Base-by-base conservation (phyloP, 2,888 invertebrate genomes). In the Drosophila tripunctata region DNA sequence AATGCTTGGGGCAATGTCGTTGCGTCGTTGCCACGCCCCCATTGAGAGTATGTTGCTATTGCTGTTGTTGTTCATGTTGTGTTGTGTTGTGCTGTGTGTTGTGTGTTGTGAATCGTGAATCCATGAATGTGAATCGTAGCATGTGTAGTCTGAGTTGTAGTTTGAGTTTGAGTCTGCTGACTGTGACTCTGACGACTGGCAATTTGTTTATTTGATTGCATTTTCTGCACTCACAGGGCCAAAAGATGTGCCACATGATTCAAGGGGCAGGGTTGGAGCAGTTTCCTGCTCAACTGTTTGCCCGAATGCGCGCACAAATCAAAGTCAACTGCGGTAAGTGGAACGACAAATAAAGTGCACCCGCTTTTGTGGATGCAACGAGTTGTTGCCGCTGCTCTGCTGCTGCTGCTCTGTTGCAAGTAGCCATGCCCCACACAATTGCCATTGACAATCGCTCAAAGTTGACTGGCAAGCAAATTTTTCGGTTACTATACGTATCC, bases 191-290 rank as follows among this genome's bases (percentile, higher is more conserved):
- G 75, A 66, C 64, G 67, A 75, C 79, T 70, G 75, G 67, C 75
- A 76, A 76, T 76, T 76, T 76, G 76, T 75, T 76, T 76, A 76
- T 76, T 78, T 76, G 76, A 76, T 71, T 76, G 75, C 76, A 75
- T 75, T 72, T 75, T 52, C 35, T 70, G 66, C 60, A 51, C 50
- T 55, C 33, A 30, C 43, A 10, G 38, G 48, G 52, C n/a, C 15
- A 38, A 50, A 8, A 30, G 12, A 8, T 5, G 12, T 1, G 17
- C 31, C 12, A 22, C 33, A n/a, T n/a, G n/a, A n/a, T n/a, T n/a
- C n/a, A 15, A 4, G 21, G 36, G 17, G 4, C 5, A 27, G 24
- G 17, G 10, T 6, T n/a, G 31, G 21, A n/a, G 27, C 10, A 22
- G 24, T 30, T 36, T 36, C 10, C 24, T 36, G 52, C 22, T 41